Conservation (phyloP, 2,797 vertebrate genomes). For the Alfaro cultratus region DNA sequence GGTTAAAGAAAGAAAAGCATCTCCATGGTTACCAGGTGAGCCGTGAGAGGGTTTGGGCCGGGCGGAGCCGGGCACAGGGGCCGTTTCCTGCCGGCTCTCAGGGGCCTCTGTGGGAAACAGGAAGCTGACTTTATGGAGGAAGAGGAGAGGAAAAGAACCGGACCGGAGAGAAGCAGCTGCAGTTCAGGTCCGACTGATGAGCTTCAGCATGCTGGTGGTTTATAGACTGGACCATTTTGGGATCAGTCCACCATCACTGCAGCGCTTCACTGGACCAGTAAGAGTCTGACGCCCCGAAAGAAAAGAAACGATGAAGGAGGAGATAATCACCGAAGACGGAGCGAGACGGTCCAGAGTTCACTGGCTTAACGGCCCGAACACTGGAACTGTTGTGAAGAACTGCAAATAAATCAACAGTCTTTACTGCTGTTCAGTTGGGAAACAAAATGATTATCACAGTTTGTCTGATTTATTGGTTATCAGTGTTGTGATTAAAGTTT, state of each 20-base stretch:
- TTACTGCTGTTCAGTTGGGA: background rate
- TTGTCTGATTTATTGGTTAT: background rate
- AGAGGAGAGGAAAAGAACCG: background rate
- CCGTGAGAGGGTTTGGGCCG: constrained; percentile 60
- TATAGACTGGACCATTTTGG: background rate
- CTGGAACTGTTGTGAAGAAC: constrained; percentile 74
- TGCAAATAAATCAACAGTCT: constrained; percentile 39
- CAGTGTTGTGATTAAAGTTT: constrained; percentile 27
- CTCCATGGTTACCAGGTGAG: constrained; percentile 69
- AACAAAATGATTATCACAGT: background rate
- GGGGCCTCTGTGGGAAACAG: constrained; percentile 77
- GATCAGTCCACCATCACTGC: constrained; percentile 6
- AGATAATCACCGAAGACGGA: constrained; percentile 75
- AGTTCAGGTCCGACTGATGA: constrained; percentile 15
- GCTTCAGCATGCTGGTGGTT: background rate
- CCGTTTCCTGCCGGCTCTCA: constrained; percentile 62
- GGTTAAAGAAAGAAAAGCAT: constrained; percentile 36
- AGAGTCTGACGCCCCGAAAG: constrained; percentile 5
- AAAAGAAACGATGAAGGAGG: background rate
- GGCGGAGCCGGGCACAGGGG: constrained; percentile 48
- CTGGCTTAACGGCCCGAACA: constrained; percentile 24
- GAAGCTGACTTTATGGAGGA: constrained; percentile 8
- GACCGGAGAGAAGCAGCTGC: background rate
- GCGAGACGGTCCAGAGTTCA: constrained; percentile 64
- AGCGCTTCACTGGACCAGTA: background rate